phyloP scores from a whole-genome alignment of 2,113 vertebrate genomes.

The Scortum barcoo region DNA sequence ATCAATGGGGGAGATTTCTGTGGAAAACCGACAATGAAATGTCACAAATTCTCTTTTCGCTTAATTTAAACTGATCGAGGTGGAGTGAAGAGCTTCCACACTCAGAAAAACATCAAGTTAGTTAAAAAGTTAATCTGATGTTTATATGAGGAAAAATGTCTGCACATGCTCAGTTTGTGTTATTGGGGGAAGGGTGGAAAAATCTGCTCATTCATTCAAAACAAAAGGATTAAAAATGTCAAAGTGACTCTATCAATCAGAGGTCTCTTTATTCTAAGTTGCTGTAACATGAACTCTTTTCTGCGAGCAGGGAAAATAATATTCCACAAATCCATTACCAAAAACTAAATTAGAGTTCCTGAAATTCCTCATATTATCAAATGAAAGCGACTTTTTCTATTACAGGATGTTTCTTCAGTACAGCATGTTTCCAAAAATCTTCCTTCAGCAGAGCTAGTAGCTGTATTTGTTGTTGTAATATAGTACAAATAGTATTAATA shows the following conservation, averaged over 20 bases:
- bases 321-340: not conserved
- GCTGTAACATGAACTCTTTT: not conserved
- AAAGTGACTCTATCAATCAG: not conserved
- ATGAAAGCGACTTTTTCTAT: not conserved
- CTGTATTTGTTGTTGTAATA: too few species aligned
- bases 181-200: not conserved
- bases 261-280: not conserved
- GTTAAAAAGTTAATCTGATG: not conserved
- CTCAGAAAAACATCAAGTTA: not conserved
- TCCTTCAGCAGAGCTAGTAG: too few species aligned
- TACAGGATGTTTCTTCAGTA: too few species aligned
- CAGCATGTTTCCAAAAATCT: too few species aligned
- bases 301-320: not conserved
- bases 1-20: not conserved
- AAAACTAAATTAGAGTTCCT: not conserved
- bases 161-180: not conserved
- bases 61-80: not conserved
- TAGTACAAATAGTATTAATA: too few species aligned
- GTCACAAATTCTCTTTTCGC: not conserved
- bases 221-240: too few species aligned
- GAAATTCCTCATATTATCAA: too few species aligned
- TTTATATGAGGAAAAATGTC: not conserved
- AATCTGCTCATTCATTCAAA: not conserved
- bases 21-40: not conserved
- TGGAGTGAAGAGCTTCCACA: not conserved